Percentiles rank a stretch among this genome's conserved stretches.
phyloP scores from a whole-genome alignment of 2,113 vertebrate species.

The Sphyrna mokarran region DNA sequence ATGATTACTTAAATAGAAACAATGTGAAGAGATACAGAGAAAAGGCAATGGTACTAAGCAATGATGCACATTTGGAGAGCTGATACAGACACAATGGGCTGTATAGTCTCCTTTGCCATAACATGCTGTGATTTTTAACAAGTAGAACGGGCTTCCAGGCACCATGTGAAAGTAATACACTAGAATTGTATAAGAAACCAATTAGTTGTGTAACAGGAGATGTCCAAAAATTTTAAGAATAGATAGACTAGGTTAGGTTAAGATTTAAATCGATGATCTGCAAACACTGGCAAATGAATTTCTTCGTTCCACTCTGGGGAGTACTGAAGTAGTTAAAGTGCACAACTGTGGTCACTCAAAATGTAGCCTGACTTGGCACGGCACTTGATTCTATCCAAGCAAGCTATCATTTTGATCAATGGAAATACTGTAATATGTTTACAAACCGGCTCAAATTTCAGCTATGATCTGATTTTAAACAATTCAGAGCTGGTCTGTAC shows the following conservation, averaged over 20 bases:
- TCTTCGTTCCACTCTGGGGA: neutral
- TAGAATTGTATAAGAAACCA: neutral
- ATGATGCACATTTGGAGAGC: too few species aligned
- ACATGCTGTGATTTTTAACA: neutral
- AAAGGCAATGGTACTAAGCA: too few species aligned
- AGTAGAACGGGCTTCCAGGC: neutral
- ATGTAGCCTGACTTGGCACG: neutral
- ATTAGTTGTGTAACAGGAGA: neutral
- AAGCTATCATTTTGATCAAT: neutral
- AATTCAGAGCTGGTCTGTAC: neutral
- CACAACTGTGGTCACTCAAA: neutral
- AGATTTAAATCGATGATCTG: neutral
- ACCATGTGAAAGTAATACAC: neutral
- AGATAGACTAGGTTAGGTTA: neutral
- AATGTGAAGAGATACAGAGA: too few species aligned
- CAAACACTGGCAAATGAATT: neutral
- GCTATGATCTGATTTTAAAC: neutral
- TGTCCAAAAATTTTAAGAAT: neutral
- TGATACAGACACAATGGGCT: too few species aligned
- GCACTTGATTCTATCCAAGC: neutral
- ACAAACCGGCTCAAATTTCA: neutral
- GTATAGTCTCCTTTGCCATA: too few species aligned
- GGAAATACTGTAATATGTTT: neutral
- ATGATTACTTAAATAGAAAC: too few species aligned
- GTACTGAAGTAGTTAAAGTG: neutral